Percentiles rank a stretch among this genome's conserved stretches.
Evolutionary conservation across 2,113 vertebrate genomes (phyloP).

Genomic region (Oncorhynchus mykiss): DNA sequence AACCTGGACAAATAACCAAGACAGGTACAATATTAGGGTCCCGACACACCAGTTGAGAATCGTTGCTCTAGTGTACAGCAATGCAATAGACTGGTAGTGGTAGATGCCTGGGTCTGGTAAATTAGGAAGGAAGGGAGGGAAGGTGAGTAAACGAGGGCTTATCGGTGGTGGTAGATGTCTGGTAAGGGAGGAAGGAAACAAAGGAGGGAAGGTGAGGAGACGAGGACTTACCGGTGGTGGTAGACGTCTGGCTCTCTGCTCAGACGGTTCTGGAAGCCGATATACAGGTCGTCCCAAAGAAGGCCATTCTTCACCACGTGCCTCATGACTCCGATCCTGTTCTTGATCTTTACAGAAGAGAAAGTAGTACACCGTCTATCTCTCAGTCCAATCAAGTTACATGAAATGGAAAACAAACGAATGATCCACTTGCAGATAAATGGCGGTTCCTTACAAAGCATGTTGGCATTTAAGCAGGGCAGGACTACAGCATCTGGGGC

Average conservation of each 20-base stretch:
- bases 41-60: too few species aligned
- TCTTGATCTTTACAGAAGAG: slow-evolving; percentile 60
- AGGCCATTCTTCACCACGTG: slow-evolving; percentile 71
- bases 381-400: too few species aligned
- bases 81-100: slow-evolving; percentile 61
- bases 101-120: slow-evolving; percentile 62
- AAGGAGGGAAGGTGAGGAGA: too few species aligned
- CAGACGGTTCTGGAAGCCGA: slow-evolving; percentile 81
- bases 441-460: too few species aligned
- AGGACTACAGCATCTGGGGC: too few species aligned
- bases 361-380: neutral
- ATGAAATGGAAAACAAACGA: too few species aligned
- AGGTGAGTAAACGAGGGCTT: slow-evolving; percentile 6
- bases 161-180: slow-evolving; percentile 80
- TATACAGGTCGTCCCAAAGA: slow-evolving; percentile 82
- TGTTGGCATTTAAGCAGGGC: too few species aligned
- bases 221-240: slow-evolving; percentile 71
- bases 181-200: slow-evolving; percentile 11
- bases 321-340: slow-evolving; percentile 74
- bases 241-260: slow-evolving; percentile 77
- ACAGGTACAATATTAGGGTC: too few species aligned
- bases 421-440: too few species aligned
- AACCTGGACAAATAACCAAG: slow-evolving; percentile 47
- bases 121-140: too few species aligned
- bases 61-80: too few species aligned